Conservation (phyloP, 2,888 invertebrate species). For the Epistrophe eligans region DNA sequence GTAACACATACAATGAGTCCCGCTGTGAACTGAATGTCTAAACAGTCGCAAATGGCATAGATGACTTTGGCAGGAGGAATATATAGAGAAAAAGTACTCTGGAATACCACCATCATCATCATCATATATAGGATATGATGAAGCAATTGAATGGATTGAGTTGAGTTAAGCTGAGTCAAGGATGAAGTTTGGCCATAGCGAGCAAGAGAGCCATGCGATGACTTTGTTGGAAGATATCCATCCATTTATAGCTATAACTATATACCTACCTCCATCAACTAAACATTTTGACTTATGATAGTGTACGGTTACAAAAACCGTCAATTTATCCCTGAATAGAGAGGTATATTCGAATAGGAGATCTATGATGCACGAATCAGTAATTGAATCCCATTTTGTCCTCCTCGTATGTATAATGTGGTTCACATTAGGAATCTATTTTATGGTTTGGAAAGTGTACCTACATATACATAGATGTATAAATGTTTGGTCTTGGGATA, state of each 20-base stretch:
- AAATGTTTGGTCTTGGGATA: constrained; percentile 28
- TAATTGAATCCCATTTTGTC: constrained; percentile 73
- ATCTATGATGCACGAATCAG: constrained; percentile 58
- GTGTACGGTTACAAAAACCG: constrained; percentile 58
- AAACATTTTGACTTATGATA: constrained; percentile 72
- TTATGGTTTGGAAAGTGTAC: constrained; percentile 25
- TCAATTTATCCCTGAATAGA: constrained; percentile 54
- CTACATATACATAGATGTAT: constrained; percentile 30
- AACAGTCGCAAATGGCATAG: constrained; percentile 73
- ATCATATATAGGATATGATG: constrained; percentile 56
- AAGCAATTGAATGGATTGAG: constrained; percentile 76
- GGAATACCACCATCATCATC: constrained; percentile 11
- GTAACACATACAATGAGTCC: constrained; percentile 76
- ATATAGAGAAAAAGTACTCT: constrained; percentile 39
- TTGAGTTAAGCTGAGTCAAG: constrained; percentile 69
- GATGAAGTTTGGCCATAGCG: constrained; percentile 63
- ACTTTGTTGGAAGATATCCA: constrained; percentile 55
- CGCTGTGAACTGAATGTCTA: constrained; percentile 76
- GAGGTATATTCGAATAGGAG: constrained; percentile 25
- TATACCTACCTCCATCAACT: constrained; percentile 34
- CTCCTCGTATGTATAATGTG: constrained; percentile 52
- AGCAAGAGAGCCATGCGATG: constrained; percentile 31
- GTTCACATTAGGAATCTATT: constrained; percentile 36
- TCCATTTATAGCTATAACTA: not conserved
- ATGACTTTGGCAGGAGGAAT: constrained; percentile 66